Conservation (phyloP, 2,113 vertebrate species). For the Tringa solitaria region DNA sequence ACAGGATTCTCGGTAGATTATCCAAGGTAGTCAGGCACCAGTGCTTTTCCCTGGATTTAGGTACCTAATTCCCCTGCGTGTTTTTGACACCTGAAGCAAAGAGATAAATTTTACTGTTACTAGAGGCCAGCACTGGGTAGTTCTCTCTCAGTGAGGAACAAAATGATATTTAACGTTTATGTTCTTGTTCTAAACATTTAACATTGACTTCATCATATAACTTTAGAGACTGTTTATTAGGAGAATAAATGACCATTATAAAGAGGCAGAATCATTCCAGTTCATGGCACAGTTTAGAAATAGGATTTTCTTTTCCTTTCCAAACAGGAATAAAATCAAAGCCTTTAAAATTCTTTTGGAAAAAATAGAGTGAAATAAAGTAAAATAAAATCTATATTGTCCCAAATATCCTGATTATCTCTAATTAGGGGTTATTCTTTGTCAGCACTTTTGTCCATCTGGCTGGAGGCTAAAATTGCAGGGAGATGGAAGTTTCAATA, state of each 20-base stretch:
- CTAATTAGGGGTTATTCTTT: background rate
- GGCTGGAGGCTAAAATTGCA: background rate
- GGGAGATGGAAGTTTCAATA: background rate
- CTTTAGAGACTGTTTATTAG: background rate
- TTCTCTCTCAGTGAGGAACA: background rate
- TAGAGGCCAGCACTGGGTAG: background rate
- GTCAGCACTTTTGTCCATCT: background rate
- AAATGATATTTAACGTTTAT: background rate
- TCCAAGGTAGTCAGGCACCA: background rate
- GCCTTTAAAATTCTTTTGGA: background rate
- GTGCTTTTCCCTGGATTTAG: background rate
- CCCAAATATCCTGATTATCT: background rate
- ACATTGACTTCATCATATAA: background rate
- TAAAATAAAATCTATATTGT: background rate
- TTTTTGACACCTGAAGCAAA: background rate
- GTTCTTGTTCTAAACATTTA: background rate
- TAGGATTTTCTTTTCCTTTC: background rate
- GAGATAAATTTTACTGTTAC: background rate
- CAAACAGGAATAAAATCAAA: background rate
- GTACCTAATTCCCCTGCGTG: background rate
- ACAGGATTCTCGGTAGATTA: background rate
- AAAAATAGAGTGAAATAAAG: background rate
- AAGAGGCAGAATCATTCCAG: background rate
- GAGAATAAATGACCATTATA: background rate
- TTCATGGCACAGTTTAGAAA: background rate